These are phyloP conservation scores for Rhinopomastus cyanomelas DNA, from an alignment of 2,113 vertebrate species.

Conservation along the genomic window DNA sequence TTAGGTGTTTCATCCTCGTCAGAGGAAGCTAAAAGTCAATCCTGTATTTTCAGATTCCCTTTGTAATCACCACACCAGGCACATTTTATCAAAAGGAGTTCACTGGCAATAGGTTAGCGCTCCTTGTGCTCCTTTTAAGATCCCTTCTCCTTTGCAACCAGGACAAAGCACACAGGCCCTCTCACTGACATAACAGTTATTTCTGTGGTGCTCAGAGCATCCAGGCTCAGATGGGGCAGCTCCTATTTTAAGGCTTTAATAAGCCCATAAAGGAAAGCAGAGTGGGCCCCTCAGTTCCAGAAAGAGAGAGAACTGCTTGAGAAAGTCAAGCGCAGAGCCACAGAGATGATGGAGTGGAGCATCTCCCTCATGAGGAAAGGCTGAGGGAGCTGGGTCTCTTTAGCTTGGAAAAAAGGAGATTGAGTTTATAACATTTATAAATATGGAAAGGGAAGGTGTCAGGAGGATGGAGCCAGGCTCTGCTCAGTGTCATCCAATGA, in stretches of 20 bases:
- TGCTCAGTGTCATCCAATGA: too few relatives aligned
- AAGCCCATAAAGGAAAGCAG: not conserved
- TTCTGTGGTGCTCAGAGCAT: not conserved
- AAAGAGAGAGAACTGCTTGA: too few relatives aligned
- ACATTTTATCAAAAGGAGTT: not conserved
- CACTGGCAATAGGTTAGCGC: not conserved
- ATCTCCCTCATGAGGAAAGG: too few relatives aligned
- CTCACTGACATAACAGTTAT: not conserved
- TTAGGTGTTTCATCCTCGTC: not conserved
- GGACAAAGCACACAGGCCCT: not conserved
- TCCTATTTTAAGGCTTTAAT: conserved; percentile 35
- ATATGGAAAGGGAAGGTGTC: too few relatives aligned
- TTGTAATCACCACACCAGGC: not conserved
- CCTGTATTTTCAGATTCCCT: not conserved
- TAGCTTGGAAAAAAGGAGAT: too few relatives aligned
- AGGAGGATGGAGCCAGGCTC: too few relatives aligned
- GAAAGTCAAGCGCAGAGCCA: too few relatives aligned
- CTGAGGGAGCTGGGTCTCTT: too few relatives aligned
- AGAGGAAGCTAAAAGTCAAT: not conserved
- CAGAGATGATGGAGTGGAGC: too few relatives aligned
- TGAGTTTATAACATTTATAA: too few relatives aligned
- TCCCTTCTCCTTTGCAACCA: not conserved
- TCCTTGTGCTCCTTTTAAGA: not conserved
- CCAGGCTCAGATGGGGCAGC: not conserved
- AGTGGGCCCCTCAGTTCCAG: too few relatives aligned